Evolutionary conservation across 2,113 vertebrate genomes (phyloP), one percentile per base, ranked within the genome.

Genomic region (Smithornis capensis): DNA sequence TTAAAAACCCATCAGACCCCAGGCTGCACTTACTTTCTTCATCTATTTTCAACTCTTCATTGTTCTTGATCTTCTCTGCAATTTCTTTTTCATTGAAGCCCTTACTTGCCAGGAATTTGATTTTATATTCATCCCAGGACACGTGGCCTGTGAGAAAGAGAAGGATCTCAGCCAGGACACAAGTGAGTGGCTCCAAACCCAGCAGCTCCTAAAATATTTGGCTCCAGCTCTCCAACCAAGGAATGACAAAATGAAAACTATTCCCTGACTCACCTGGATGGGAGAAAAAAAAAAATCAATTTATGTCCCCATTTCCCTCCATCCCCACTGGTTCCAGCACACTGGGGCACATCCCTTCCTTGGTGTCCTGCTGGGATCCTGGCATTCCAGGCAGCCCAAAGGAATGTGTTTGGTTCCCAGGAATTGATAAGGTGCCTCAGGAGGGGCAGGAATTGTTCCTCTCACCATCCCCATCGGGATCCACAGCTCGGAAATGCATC

Each of bases 91-190:
- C 99, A 2, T 98, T 97, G 90, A 99, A 98, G n/a, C 99, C 99
- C 97, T 99, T 99, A 97, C 99, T 99, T 19, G 98, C 98, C 95
- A 99, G 87, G 89, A 99, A 99, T 91, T 99, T 99, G 2, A 99
- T 96, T 67, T 98, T 98, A 81, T 99, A 99, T 81, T 99, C 99
- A 4, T 99, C 98, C 99, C 99, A 99, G 0, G 99, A 99, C 73
- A 99, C 99, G 0, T 92, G 98, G 71, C 99, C 99, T 99, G 37
- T 5, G 83, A 91, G 14, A 63, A 47, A 68, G 28, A 47, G 28
- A 7, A 5, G 1, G 2, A 70, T 19, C 28, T 59, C 87, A 82
- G 47, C 55, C 19, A 22, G 1, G 6, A 23, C 22, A 10, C 0
- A 29, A 24, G 40, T 40, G 45, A 19, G 12, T 12, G 53, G 19